A percentile compares a stretch with the other conserved stretches of the same genome.
These are phyloP conservation scores for Mustela nigripes DNA, from an alignment of 2,113 vertebrate species.

Conservation along the genomic window DNA sequence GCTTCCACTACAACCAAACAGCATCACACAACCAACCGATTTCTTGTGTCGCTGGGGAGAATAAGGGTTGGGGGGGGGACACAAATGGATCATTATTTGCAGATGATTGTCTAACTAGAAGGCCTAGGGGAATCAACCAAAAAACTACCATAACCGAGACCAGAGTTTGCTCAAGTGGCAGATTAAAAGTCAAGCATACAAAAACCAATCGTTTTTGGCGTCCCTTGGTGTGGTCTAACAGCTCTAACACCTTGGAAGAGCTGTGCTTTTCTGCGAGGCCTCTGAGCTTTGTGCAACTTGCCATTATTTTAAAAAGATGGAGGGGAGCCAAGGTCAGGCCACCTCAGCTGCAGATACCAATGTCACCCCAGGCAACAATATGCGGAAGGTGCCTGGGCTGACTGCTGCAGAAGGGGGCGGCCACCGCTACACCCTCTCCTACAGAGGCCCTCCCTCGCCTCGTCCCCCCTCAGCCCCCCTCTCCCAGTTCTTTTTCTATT, in stretches of 20 bases:
- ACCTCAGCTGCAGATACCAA: neutral
- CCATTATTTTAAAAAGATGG: conserved; percentile 18
- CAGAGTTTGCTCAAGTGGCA: conserved; percentile 56
- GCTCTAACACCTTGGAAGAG: conserved; percentile 31
- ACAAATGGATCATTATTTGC: conserved; percentile 33
- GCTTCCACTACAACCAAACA: conserved; percentile 58
- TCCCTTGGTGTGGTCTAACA: conserved; percentile 35
- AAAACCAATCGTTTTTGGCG: conserved; percentile 4
- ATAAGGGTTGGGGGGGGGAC: neutral
- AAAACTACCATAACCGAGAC: conserved; percentile 14
- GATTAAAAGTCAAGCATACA: neutral
- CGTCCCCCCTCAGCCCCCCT: neutral
- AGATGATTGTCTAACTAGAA: conserved; percentile 79
- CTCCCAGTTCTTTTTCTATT: neutral
- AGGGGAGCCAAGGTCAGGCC: neutral
- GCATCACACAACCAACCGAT: conserved; percentile 36
- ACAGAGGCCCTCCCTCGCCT: neutral
- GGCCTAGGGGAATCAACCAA: neutral
- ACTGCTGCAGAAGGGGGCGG: neutral
- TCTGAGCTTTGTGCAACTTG: conserved; percentile 34
- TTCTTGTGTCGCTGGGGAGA: conserved; percentile 48
- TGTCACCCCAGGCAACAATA: neutral
- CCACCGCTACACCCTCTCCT: neutral
- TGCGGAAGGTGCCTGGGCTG: neutral
- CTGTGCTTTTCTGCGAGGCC: conserved; percentile 64